These are phyloP conservation scores for Alauda arvensis DNA, from an alignment of 2,797 vertebrate species.

Conservation along the genomic window DNA sequence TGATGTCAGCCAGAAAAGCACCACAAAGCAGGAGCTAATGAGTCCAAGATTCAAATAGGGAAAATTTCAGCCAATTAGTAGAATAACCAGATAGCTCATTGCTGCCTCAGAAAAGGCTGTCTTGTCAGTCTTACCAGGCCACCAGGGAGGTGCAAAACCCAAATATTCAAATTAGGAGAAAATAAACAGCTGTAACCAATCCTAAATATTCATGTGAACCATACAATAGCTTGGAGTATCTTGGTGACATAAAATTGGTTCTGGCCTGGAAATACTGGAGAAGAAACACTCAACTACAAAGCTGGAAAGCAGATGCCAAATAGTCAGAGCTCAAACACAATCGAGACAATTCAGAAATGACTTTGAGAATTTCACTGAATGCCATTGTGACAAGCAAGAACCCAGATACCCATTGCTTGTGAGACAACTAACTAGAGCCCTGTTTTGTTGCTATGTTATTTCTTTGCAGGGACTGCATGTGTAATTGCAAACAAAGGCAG, in stretches of 20 bases:
- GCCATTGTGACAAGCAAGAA: not conserved
- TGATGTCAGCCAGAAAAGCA: not conserved
- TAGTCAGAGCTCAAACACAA: accelerated
- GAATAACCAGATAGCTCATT: not conserved
- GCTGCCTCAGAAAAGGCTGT: not conserved
- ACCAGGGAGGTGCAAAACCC: not conserved
- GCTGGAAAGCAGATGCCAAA: not conserved
- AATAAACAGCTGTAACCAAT: not conserved
- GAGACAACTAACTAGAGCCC: not conserved
- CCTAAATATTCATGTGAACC: not conserved
- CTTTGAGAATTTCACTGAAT: not conserved
- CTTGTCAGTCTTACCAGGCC: not conserved
- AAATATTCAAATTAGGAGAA: not conserved
- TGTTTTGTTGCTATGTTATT: not conserved
- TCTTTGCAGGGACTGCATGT: not conserved
- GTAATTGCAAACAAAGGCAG: not conserved
- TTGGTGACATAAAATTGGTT: not conserved
- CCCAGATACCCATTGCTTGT: not conserved
- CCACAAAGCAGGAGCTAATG: not conserved
- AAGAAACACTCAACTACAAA: not conserved
- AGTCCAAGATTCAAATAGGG: not conserved
- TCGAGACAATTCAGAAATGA: not conserved
- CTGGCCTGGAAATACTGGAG: not conserved
- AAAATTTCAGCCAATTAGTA: not conserved
- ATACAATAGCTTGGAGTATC: not conserved